Evolutionary conservation across 1,140 invertebrate genomes (phyloP).

Genomic region (Drosophila ambigua): DNA sequence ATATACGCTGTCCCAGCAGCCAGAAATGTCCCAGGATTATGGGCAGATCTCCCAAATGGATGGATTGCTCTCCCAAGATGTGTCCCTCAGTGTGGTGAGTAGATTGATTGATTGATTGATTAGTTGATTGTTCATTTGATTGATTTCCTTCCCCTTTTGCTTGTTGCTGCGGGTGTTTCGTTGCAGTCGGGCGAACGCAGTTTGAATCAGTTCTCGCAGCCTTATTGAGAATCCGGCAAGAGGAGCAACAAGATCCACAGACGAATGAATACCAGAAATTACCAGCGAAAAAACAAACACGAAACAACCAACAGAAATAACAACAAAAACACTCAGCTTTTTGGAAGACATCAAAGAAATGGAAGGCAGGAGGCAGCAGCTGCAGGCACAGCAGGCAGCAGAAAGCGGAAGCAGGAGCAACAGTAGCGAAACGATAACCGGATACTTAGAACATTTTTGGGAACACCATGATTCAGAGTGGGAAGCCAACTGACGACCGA

Average conservation of each 20-base stretch:
- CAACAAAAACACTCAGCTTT: slow-evolving; percentile 55
- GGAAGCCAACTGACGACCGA: no score
- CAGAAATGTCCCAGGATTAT: slow-evolving; percentile 94
- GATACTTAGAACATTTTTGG: slow-evolving; percentile 11
- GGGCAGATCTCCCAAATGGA: slow-evolving; percentile 98
- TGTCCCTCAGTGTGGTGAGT: slow-evolving; percentile 74
- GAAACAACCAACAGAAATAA: slow-evolving; percentile 63
- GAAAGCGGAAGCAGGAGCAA: slow-evolving; percentile 23
- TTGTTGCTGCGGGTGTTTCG: no score
- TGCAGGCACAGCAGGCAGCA: slow-evolving; percentile 22
- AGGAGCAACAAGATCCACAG: slow-evolving; percentile 65
- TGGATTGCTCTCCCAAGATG: slow-evolving; percentile 95
- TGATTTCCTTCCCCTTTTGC: neutral
- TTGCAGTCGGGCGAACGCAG: slow-evolving; percentile 65
- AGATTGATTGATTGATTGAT: neutral
- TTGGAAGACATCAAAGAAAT: slow-evolving; percentile 46
- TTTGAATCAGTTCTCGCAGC: slow-evolving; percentile 81
- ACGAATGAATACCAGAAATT: slow-evolving; percentile 36
- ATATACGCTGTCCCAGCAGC: slow-evolving; percentile 90
- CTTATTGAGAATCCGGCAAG: slow-evolving; percentile 73
- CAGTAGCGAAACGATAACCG: slow-evolving; percentile 36
- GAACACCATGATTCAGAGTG: neutral
- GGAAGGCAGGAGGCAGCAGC: slow-evolving; percentile 48
- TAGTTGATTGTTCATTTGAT: no score
- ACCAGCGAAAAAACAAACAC: slow-evolving; percentile 54